Evolutionary conservation across 2,888 invertebrate genomes (phyloP).

Genomic region (Pandemis cinnamomeana): DNA sequence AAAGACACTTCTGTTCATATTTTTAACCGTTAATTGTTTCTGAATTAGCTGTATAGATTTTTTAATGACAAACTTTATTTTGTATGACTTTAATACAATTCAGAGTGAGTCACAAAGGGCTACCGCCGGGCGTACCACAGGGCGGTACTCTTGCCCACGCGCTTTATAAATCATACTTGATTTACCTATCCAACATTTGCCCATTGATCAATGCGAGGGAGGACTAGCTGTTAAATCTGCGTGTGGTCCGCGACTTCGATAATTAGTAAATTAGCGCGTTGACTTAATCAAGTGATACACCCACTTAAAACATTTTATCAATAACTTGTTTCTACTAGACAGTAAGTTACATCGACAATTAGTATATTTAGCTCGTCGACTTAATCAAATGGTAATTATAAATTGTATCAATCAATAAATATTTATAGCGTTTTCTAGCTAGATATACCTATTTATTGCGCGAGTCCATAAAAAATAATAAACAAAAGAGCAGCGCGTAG

Average conservation of each 20-base stretch:
- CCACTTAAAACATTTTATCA: slow-evolving; percentile 26
- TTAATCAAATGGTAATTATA: too few species aligned
- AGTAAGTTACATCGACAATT: background rate
- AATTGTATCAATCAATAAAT: too few species aligned
- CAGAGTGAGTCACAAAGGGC: slow-evolving; percentile 55
- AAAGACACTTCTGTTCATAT: slow-evolving; percentile 37
- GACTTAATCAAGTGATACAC: slow-evolving; percentile 44
- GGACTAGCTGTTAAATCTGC: slow-evolving; percentile 59
- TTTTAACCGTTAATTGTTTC: slow-evolving; percentile 36
- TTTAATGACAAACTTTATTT: slow-evolving; percentile 30
- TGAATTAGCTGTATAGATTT: slow-evolving; percentile 10
- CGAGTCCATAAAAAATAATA: too few species aligned
- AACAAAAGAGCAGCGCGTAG: too few species aligned
- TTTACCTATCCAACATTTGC: slow-evolving; percentile 49
- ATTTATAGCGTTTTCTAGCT: too few species aligned
- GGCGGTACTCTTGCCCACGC: slow-evolving; percentile 63
- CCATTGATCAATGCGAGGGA: slow-evolving; percentile 65
- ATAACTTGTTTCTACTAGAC: slow-evolving; percentile 16
- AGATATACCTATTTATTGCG: too few species aligned
- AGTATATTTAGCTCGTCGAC: too few species aligned
- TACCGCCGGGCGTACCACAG: slow-evolving; percentile 63
- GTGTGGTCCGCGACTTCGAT: slow-evolving; percentile 61
- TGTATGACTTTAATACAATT: background rate
- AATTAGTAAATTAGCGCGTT: slow-evolving; percentile 63
- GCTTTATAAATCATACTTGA: slow-evolving; percentile 45